phyloP scores from a whole-genome alignment of 2,888 invertebrate genomes.

The Hypolimnas misippus region DNA sequence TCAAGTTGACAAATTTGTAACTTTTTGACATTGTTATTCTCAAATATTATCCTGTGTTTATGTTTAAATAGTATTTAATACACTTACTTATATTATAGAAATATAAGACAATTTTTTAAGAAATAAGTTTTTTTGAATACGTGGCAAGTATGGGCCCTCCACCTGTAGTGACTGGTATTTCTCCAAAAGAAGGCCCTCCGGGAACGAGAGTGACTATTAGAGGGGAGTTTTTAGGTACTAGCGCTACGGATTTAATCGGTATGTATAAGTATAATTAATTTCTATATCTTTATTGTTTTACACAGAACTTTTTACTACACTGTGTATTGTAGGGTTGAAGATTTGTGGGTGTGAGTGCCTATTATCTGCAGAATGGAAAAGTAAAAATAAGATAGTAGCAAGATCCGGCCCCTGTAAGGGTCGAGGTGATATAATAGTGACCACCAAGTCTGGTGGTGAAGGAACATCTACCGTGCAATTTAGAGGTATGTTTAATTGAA shows the following conservation, averaged over 20 bases:
- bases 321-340: conserved; percentile 87
- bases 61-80: conserved; percentile 3
- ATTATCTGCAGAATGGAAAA: conserved; percentile 98
- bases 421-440: conserved; percentile 95
- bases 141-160: conserved; percentile 86
- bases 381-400: conserved; percentile 97
- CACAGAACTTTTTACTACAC: too few species aligned
- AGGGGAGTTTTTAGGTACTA: conserved; percentile 96
- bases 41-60: conserved; percentile 14
- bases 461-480: conserved; percentile 96
- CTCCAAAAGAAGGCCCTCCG: conserved; percentile 99
- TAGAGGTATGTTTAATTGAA: conserved; percentile 80
- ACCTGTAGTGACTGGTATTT: conserved; percentile 97
- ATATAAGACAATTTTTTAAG: neutral
- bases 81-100: neutral
- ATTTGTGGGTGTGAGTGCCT: conserved; percentile 98
- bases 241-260: conserved; percentile 94
- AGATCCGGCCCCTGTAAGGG: conserved; percentile 96
- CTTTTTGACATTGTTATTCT: neutral
- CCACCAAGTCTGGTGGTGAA: conserved; percentile 92
- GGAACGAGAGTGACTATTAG: conserved; percentile 97
- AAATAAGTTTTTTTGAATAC: neutral
- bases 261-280: conserved; percentile 44
- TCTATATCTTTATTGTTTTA: neutral
- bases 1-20: neutral